Percentiles rank a stretch among this genome's conserved stretches.
phyloP scores from a whole-genome alignment of 2,888 invertebrate species.

The Oxytorus armatus region DNA sequence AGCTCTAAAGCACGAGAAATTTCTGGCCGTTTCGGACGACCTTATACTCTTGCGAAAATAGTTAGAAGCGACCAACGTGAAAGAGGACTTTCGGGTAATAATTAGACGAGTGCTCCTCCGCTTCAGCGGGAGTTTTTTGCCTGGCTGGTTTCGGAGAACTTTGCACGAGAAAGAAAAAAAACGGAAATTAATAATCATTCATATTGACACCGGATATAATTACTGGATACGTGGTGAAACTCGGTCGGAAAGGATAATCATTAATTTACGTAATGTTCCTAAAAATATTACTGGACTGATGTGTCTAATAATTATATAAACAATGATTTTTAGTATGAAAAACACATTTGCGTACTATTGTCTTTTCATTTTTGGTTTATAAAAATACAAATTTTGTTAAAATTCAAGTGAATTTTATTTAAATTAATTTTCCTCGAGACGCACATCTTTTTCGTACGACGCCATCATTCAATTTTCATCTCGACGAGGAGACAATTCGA shows the following conservation, averaged over 20 bases:
- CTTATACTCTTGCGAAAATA: constrained; percentile 41
- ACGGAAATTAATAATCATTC: no score
- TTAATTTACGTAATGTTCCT: no score
- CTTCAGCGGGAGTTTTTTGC: neutral
- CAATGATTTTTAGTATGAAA: no score
- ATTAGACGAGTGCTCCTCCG: constrained; percentile 73
- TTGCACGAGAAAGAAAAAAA: no score
- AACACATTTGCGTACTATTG: no score
- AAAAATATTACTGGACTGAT: no score
- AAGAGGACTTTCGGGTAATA: constrained; percentile 72
- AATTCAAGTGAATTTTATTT: neutral
- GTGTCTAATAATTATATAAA: no score
- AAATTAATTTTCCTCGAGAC: neutral
- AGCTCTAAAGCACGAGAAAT: constrained; percentile 28
- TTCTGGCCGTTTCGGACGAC: constrained; percentile 60
- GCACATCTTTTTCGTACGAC: neutral
- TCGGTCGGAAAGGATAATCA: no score
- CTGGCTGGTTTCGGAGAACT: neutral
- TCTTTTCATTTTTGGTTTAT: no score
- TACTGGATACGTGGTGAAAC: no score
- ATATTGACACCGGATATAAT: no score
- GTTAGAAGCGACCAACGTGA: neutral
- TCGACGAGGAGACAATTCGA: neutral
- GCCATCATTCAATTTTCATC: constrained; percentile 19
- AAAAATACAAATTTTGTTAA: no score